A percentile compares a stretch with the other conserved stretches of the same genome.
Conservation (phyloP, 1,140 invertebrate genomes). For the Leptinotarsa defecta region DNA sequence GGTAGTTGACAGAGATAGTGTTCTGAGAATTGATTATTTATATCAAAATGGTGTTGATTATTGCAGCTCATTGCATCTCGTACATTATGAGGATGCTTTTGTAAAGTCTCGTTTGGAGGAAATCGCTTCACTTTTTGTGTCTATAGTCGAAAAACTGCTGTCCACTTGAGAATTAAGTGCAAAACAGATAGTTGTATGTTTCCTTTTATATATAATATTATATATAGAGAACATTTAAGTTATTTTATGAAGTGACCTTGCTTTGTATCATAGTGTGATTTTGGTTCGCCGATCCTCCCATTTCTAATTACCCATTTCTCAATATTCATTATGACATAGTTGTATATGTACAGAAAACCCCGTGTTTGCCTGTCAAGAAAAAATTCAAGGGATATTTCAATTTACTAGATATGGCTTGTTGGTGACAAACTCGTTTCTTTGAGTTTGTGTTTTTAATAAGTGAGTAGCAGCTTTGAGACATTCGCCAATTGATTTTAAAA, state of each 20-base stretch:
- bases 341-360: slow-evolving; percentile 39
- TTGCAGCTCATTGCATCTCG: too few species aligned
- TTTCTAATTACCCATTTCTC: slow-evolving; percentile 26
- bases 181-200: slow-evolving; percentile 43
- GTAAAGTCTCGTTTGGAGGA: too few species aligned
- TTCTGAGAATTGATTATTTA: too few species aligned
- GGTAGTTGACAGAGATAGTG: too few species aligned
- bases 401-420: slow-evolving; percentile 25
- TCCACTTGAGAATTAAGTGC: slow-evolving; percentile 39
- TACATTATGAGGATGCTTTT: too few species aligned
- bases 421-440: slow-evolving; percentile 22
- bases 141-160: slow-evolving; percentile 13
- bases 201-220: slow-evolving; percentile 47
- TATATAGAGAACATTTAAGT: slow-evolving; percentile 51
- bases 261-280: slow-evolving; percentile 54
- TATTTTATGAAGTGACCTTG: slow-evolving; percentile 56
- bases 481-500: slow-evolving; percentile 24
- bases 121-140: slow-evolving; percentile 11
- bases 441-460: slow-evolving; percentile 18
- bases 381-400: slow-evolving; percentile 10
- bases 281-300: slow-evolving; percentile 43
- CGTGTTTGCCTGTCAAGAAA: slow-evolving; percentile 34
- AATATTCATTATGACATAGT: slow-evolving; percentile 33
- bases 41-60: too few species aligned
- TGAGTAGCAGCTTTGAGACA: slow-evolving; percentile 27